Percentiles rank a stretch among this genome's conserved stretches.
Conservation (phyloP, 2,888 invertebrate species). For the Theretra japonica region DNA sequence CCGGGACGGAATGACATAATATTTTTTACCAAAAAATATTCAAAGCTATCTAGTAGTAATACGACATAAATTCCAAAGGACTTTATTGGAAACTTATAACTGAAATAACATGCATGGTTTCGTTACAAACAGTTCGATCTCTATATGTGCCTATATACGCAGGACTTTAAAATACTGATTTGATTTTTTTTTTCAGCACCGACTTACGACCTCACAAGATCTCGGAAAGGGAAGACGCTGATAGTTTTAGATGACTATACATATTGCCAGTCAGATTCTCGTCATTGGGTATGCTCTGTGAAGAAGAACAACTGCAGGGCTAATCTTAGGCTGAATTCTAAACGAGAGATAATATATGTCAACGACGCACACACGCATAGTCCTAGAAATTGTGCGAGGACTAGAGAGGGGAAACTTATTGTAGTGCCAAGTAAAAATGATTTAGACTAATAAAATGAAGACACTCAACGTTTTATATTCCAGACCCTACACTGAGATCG, state of each 20-base stretch:
- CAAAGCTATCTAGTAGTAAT: too few species aligned
- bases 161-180: neutral
- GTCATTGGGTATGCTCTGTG: slow-evolving; percentile 15
- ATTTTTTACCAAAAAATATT: too few species aligned
- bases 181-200: slow-evolving; percentile 1
- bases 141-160: neutral
- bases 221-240: slow-evolving; percentile 40
- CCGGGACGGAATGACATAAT: too few species aligned
- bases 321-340: slow-evolving; percentile 34
- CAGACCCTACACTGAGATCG: too few species aligned
- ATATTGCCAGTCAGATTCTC: slow-evolving; percentile 30
- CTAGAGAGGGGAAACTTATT: slow-evolving; percentile 31
- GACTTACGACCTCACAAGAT: slow-evolving; percentile 38
- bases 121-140: too few species aligned
- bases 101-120: too few species aligned
- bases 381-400: slow-evolving; percentile 37
- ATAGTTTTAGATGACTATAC: slow-evolving; percentile 42
- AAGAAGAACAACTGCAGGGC: slow-evolving; percentile 39
- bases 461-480: too few species aligned
- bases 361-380: slow-evolving; percentile 42
- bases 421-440: slow-evolving; percentile 20
- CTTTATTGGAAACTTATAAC: too few species aligned
- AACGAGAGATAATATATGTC: slow-evolving; percentile 34
- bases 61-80: too few species aligned
- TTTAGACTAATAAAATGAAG: too few species aligned